Percentiles rank a stretch among this genome's conserved stretches.
phyloP scores from a whole-genome alignment of 2,888 invertebrate species.

The Drosophila borealis region DNA sequence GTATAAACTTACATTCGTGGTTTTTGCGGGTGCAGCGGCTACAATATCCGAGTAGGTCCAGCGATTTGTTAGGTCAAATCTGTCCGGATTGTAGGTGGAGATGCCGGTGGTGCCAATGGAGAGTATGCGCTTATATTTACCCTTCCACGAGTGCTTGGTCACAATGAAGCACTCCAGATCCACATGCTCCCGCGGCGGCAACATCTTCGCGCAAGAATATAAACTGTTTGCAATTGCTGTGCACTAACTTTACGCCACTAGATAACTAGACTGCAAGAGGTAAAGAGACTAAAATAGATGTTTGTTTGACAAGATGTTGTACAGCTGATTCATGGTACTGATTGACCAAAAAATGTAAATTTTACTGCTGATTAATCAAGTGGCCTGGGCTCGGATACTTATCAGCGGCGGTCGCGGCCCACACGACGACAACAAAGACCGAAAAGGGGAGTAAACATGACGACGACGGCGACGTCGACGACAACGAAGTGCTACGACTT shows the following conservation, averaged over 20 bases:
- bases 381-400: constrained; percentile 38
- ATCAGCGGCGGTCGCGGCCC: constrained; percentile 55
- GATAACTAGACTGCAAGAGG: constrained; percentile 44
- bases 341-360: constrained; percentile 29
- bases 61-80: constrained; percentile 96
- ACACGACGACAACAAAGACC: constrained; percentile 62
- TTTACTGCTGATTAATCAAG: constrained; percentile 64
- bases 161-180: constrained; percentile 98
- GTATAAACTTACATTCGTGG: constrained; percentile 83
- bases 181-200: constrained; percentile 91
- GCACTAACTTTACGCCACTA: constrained; percentile 22
- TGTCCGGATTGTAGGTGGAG: constrained; percentile 98
- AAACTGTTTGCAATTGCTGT: constrained; percentile 36
- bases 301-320: not conserved
- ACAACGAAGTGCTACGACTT: constrained; percentile 25
- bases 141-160: constrained; percentile 99
- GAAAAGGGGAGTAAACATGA: constrained; percentile 74
- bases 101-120: constrained; percentile 98
- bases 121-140: constrained; percentile 99
- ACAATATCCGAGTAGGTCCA: constrained; percentile 94
- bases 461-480: constrained; percentile 45
- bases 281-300: not conserved
- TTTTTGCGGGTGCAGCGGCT: constrained; percentile 88
- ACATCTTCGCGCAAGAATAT: constrained; percentile 61
- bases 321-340: constrained; percentile 15